Evolutionary conservation across 2,888 invertebrate species (phyloP), one percentile per base, ranked within the genome.

Genomic region (Mesorhabditis sp.): DNA sequence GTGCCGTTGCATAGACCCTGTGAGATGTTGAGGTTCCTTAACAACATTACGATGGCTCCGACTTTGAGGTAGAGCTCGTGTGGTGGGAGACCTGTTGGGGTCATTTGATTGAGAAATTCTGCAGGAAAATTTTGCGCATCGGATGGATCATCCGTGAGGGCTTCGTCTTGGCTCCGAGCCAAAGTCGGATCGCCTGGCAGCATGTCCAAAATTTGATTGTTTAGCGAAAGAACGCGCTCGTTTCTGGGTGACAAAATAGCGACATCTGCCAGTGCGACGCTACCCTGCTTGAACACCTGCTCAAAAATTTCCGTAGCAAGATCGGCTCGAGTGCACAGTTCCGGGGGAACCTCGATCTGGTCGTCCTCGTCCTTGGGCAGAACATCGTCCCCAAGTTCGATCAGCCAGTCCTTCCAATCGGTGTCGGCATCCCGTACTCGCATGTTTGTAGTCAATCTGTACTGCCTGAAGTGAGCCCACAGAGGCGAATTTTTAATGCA

Each of bases 181-280:
- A 61, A 7, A 41, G 28, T 4, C 45, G 44, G 66, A 13, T n/a
- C n/a, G 6, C 68, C 68, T 10, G 62, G 62, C 7, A 71, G 58
- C 44, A 13, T 69, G 6, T 45, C 65, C 4, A 73, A 62, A n/a
- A 73, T 44, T 4, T 66, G 0, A 15, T 62, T 67, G 61, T 73
- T 73, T 6, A 72, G 28, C 15, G 63, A 5, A 6, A 70, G 45
- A 3, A 66, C 68, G 42, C 70, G 45, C n/a, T 62, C 67, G 43
- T 70, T 72, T 5, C 67, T 61, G 5, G 72, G 68, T 28, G 67
- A 41, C 7, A 72, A 65, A n/a, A 72, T 72, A 4, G 70, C 68
- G 13, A 65, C 7, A 6, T 45, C 7, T 13, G 66, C 28, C 5
- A 72, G 43, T 13, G 61, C 10, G 6, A 68, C 62, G 4, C 61